Conservation (phyloP, 2,888 invertebrate species). For the Acronicta psi region DNA sequence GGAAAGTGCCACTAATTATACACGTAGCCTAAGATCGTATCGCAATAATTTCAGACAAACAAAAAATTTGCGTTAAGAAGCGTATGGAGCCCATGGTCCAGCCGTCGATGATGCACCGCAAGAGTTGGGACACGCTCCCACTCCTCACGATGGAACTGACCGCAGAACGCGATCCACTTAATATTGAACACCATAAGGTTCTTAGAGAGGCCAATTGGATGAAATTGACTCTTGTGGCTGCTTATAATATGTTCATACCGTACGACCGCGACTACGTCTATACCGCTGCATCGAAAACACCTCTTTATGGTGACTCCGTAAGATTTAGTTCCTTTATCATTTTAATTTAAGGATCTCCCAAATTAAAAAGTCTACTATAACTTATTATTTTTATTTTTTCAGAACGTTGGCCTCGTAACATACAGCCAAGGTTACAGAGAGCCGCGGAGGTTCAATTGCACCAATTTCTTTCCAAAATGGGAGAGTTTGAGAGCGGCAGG, state of each 20-base stretch:
- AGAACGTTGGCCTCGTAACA: slow-evolving; percentile 65
- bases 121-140: slow-evolving; percentile 83
- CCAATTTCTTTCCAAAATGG: slow-evolving; percentile 75
- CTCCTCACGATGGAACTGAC: slow-evolving; percentile 70
- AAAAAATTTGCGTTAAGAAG: slow-evolving; percentile 68
- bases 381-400: slow-evolving; percentile 13
- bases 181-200: slow-evolving; percentile 67
- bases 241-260: slow-evolving; percentile 74
- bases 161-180: slow-evolving; percentile 62
- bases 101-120: slow-evolving; percentile 61
- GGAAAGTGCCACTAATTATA: not conserved
- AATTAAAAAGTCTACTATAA: no score
- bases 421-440: slow-evolving; percentile 65
- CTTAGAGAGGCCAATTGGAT: slow-evolving; percentile 73
- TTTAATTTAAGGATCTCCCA: not conserved
- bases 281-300: slow-evolving; percentile 72
- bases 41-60: slow-evolving; percentile 63
- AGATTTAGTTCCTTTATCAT: slow-evolving; percentile 29
- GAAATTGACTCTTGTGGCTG: slow-evolving; percentile 74
- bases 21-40: not conserved
- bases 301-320: slow-evolving; percentile 67
- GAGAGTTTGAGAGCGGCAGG: slow-evolving; percentile 70
- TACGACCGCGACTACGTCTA: slow-evolving; percentile 64
- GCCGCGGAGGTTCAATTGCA: slow-evolving; percentile 62
- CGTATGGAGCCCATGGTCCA: slow-evolving; percentile 73